A percentile compares a stretch with the other conserved stretches of the same genome.
Conservation (phyloP, 1,140 invertebrate genomes). For the Eriosoma lanigerum region DNA sequence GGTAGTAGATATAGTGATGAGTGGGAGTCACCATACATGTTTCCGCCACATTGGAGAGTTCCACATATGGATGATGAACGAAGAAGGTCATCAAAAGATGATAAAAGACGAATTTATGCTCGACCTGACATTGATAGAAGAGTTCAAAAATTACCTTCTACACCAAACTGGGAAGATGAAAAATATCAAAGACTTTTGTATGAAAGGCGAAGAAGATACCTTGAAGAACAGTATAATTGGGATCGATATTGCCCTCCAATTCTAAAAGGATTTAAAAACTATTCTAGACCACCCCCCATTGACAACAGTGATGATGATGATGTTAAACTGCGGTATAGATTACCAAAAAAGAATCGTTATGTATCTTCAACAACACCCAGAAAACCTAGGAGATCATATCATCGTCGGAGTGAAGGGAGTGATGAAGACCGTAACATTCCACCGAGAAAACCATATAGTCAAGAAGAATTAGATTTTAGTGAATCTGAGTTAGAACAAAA, state of each 20-base stretch:
- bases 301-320: constrained; percentile 62
- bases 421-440: constrained; percentile 57
- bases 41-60: constrained; percentile 34
- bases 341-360: constrained; percentile 52
- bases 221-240: constrained; percentile 44
- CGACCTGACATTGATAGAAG: constrained; percentile 31
- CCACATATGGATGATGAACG: constrained; percentile 33
- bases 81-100: constrained; percentile 30
- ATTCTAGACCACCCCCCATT: constrained; percentile 62
- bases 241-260: constrained; percentile 22
- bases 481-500: constrained; percentile 53
- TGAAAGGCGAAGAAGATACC: constrained; percentile 35
- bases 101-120: constrained; percentile 27
- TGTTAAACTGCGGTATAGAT: constrained; percentile 55
- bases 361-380: constrained; percentile 52
- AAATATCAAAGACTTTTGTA: constrained; percentile 31
- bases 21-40: constrained; percentile 32
- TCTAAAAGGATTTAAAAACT: constrained; percentile 48
- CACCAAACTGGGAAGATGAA: constrained; percentile 52
- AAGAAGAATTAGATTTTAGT: constrained; percentile 56
- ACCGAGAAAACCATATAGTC: constrained; percentile 60
- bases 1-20: constrained; percentile 57
- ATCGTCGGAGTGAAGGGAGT: constrained; percentile 53
- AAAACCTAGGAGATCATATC: constrained; percentile 52
- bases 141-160: constrained; percentile 32